Evolutionary conservation across 2,113 vertebrate species (phyloP).

Genomic region (Thunnus maccoyii): DNA sequence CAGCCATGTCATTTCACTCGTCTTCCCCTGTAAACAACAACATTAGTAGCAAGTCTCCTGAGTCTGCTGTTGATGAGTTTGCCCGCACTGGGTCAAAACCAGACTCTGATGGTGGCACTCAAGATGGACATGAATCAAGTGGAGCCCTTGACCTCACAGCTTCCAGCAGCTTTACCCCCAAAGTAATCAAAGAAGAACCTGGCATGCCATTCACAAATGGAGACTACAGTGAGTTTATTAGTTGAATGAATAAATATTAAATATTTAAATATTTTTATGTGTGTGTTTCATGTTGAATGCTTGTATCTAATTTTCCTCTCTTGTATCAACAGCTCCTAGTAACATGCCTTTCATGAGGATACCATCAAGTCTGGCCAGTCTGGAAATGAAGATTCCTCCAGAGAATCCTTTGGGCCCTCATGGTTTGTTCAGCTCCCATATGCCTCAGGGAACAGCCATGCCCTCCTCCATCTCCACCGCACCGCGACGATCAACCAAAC

Average conservation of each 20-base stretch:
- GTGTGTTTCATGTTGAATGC: background rate
- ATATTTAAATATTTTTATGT: background rate
- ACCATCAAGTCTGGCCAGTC: conserved; percentile 90
- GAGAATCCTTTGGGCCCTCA: conserved; percentile 86
- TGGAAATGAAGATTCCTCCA: conserved; percentile 90
- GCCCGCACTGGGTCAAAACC: conserved; percentile 61
- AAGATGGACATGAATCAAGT: conserved; percentile 86
- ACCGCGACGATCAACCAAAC: conserved; percentile 91
- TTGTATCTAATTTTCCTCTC: background rate
- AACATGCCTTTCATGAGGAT: conserved; percentile 88
- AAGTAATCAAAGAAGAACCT: conserved; percentile 89
- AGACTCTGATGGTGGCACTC: conserved; percentile 78
- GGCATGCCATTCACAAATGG: conserved; percentile 85
- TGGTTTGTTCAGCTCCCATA: conserved; percentile 86
- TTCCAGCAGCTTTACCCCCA: conserved; percentile 84
- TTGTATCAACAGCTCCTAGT: conserved; percentile 82
- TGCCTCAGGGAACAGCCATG: conserved; percentile 86
- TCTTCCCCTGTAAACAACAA: conserved; percentile 90
- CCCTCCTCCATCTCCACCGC: conserved; percentile 83
- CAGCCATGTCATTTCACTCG: conserved; percentile 82
- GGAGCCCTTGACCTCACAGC: conserved; percentile 93
- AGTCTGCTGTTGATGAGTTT: conserved; percentile 81
- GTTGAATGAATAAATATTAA: background rate
- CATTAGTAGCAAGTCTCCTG: conserved; percentile 86
- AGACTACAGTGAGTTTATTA: conserved; percentile 85